Base-by-base conservation (phyloP, 2,888 invertebrate species). In the Diaprepes abbreviatus region DNA sequence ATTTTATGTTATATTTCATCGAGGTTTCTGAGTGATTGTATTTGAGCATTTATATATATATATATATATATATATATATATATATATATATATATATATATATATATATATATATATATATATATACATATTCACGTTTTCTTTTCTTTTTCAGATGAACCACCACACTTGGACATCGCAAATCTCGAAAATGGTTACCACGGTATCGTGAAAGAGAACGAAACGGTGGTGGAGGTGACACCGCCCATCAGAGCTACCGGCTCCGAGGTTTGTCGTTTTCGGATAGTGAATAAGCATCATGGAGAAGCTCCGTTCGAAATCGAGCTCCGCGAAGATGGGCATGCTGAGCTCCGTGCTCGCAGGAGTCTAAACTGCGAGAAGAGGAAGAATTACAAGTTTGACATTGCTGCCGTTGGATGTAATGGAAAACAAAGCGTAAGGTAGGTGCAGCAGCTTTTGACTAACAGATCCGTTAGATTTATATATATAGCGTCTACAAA, bases 331-430 rank as follows among this genome's bases (percentile, higher is more conserved):
- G 82, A 82, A 36, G 83, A 92, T 80, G 93, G 93, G 76, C 92
- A 92, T 85, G 93, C 95, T 73, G 94, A 95, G 76, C 87, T 96
- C 76, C 89, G 92, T 79, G 94, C 96, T 74, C 90, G 92, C 74
- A 90, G 91, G 77, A 91, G 91, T 64, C 90, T 98, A 76, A 96
- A 97, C 86, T 97, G 96, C 86, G 96, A 97, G 85, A 96, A 96
- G 83, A 88, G 95, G 62, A 92, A 94, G 80, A 95, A 94, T 85
- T 97, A 97, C 89, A 96, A 95, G 86, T 97, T 98, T 85, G 95
- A 96, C 85, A 95, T 97, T 83, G 93, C 95, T 63, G 97, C 97
- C 36, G 92, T 96, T 71, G 94, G 95, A 74, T 97, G 97, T 84
- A 92, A 93, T 81, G 95, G 94, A 70, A 91, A 91, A 73, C 92